A percentile compares a stretch with the other conserved stretches of the same genome.
phyloP scores from a whole-genome alignment of 2,113 vertebrate species.

The Myiozetetes cayanensis region DNA sequence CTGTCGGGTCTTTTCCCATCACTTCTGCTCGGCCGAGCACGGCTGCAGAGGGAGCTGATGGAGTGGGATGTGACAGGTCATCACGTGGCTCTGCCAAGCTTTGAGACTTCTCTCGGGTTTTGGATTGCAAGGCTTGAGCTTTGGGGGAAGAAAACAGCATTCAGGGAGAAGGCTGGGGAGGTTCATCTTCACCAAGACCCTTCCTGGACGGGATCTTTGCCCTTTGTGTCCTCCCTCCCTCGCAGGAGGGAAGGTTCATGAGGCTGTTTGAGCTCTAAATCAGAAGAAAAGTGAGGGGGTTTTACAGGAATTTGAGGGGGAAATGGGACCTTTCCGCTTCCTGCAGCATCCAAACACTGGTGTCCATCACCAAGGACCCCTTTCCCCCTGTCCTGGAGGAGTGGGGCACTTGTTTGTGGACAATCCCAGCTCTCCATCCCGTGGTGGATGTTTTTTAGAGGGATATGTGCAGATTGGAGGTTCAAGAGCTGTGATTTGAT shows the following conservation, averaged over 20 bases:
- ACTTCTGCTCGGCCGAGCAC: rapidly evolving
- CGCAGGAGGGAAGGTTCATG: rapidly evolving
- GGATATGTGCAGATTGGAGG: not conserved
- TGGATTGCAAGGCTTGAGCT: not conserved
- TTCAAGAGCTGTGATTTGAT: not conserved
- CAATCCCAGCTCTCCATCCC: not conserved
- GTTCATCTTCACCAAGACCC: not conserved
- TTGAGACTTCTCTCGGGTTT: not conserved
- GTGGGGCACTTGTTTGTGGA: rapidly evolving
- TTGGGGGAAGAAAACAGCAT: not conserved
- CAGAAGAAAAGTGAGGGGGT: rapidly evolving
- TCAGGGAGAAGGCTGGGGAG: not conserved
- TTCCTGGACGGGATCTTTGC: rapidly evolving
- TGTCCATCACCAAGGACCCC: not conserved
- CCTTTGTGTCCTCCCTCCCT: rapidly evolving
- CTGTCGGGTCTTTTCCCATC: not conserved
- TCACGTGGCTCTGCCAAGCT: not conserved
- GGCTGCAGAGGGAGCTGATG: not conserved
- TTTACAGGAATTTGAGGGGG: not conserved
- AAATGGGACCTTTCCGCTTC: not conserved
- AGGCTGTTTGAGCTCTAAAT: not conserved
- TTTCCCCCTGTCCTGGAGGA: not conserved
- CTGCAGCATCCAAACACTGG: not conserved
- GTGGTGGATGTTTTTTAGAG: not conserved
- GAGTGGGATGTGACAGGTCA: not conserved